Conservation (phyloP, 2,888 invertebrate genomes). For the Ectemnius continuus region DNA sequence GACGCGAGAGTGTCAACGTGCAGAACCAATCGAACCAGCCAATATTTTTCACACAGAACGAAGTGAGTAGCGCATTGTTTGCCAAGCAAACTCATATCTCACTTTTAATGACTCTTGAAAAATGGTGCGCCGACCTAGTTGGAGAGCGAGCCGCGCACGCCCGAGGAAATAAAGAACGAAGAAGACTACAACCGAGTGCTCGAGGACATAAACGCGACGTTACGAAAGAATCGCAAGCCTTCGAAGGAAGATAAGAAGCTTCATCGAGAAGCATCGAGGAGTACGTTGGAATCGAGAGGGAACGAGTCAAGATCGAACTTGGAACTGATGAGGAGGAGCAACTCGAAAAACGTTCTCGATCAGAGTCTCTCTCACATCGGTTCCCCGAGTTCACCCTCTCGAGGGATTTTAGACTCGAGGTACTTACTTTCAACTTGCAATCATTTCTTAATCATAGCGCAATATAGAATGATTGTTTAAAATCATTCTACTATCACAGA, state of each 20-base stretch:
- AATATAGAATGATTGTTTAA: neutral
- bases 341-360: conserved; percentile 55
- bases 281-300: conserved; percentile 61
- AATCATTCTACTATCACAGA: neutral
- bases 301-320: conserved; percentile 60
- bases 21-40: conserved; percentile 59
- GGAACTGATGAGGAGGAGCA: conserved; percentile 56
- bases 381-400: conserved; percentile 58
- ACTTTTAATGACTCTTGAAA: conserved; percentile 2
- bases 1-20: conserved; percentile 65
- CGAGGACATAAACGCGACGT: conserved; percentile 67
- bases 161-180: conserved; percentile 57
- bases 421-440: conserved; percentile 31
- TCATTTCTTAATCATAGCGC: neutral
- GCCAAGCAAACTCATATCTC: neutral
- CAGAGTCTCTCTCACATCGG: conserved; percentile 30
- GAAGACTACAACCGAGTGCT: conserved; percentile 67
- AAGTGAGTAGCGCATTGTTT: conserved; percentile 29
- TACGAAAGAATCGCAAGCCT: conserved; percentile 58
- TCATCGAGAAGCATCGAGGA: conserved; percentile 60
- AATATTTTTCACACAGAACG: conserved; percentile 67
- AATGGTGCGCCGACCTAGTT: neutral
- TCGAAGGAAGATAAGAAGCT: conserved; percentile 60
- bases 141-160: conserved; percentile 26
- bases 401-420: conserved; percentile 67